Conservation (phyloP, 1,140 invertebrate genomes). For the Colletes latitarsis region DNA sequence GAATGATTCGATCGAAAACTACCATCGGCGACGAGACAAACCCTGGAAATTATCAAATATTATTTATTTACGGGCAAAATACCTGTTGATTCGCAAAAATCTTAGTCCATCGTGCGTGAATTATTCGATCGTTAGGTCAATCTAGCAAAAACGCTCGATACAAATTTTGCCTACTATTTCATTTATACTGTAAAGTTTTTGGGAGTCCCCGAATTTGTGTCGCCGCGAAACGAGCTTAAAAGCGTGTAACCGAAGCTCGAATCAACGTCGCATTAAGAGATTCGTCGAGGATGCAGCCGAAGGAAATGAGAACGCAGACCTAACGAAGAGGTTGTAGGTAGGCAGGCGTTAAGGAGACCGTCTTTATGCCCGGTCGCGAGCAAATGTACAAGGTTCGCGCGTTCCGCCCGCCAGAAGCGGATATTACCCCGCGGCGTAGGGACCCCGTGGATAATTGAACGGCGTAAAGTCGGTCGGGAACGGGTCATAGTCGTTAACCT, state of each 20-base stretch:
- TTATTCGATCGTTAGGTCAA: not conserved
- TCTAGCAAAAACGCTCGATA: too few relatives aligned
- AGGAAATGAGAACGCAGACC: not conserved
- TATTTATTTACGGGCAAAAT: too few relatives aligned
- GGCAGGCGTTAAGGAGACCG: not conserved
- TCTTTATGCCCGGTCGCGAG: conserved; percentile 9
- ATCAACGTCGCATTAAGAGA: not conserved
- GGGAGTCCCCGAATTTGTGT: too few relatives aligned
- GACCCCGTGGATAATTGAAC: conserved; percentile 58
- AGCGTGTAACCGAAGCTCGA: not conserved
- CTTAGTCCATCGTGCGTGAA: too few relatives aligned
- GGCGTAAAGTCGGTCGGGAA: conserved; percentile 43
- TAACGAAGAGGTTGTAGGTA: too few relatives aligned
- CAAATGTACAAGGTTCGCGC: conserved; percentile 6
- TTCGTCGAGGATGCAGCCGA: not conserved
- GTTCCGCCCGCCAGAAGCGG: conserved; percentile 1
- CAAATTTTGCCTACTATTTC: too few relatives aligned
- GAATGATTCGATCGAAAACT: not conserved
- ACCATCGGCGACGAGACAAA: too few relatives aligned
- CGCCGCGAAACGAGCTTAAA: too few relatives aligned
- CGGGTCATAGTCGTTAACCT: conserved; percentile 51
- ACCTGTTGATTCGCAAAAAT: too few relatives aligned
- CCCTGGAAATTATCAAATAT: too few relatives aligned
- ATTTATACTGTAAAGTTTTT: too few relatives aligned
- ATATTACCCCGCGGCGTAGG: conserved; percentile 49